These are phyloP conservation scores for Melipona quadrifasciata DNA, from an alignment of 1,140 invertebrate species.

Conservation along the genomic window DNA sequence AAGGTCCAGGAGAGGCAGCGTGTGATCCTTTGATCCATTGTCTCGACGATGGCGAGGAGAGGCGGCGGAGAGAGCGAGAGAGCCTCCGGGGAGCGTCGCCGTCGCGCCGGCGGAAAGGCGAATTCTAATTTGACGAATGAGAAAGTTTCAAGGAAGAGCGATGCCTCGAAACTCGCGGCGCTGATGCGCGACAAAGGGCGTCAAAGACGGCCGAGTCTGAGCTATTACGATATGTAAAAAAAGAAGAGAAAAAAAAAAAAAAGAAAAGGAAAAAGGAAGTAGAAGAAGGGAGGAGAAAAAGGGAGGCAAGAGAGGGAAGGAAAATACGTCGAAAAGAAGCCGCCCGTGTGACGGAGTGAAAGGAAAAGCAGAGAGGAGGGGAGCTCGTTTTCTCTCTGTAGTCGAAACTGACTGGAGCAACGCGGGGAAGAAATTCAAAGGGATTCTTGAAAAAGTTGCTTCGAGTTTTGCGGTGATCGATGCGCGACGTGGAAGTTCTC, in stretches of 20 bases:
- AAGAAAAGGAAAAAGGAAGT: not conserved
- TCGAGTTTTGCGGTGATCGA: constrained; percentile 46
- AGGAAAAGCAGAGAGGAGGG: not conserved
- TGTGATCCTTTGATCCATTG: constrained; percentile 73
- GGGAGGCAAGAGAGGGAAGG: not conserved
- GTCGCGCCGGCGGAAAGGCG: constrained; percentile 72
- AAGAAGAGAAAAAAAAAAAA: not conserved
- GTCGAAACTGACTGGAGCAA: constrained; percentile 28
- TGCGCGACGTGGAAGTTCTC: not conserved
- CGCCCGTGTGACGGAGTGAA: constrained; percentile 2
- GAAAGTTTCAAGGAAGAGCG: constrained; percentile 74
- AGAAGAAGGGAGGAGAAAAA: not conserved
- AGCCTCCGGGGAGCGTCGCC: constrained; percentile 65
- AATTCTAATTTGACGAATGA: constrained; percentile 78
- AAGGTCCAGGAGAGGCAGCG: constrained; percentile 47
- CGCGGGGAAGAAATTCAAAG: constrained; percentile 42
- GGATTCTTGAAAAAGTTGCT: constrained; percentile 49
- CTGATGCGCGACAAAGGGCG: constrained; percentile 59
- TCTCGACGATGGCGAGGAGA: constrained; percentile 60
- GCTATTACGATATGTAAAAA: constrained; percentile 65
- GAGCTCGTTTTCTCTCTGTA: constrained; percentile 30
- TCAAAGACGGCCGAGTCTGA: constrained; percentile 53
- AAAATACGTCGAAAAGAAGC: constrained; percentile 48
- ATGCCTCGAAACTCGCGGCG: constrained; percentile 47
- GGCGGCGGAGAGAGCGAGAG: constrained; percentile 23